phyloP scores from a whole-genome alignment of 2,888 invertebrate species.

The Petrophora chlorosata region DNA sequence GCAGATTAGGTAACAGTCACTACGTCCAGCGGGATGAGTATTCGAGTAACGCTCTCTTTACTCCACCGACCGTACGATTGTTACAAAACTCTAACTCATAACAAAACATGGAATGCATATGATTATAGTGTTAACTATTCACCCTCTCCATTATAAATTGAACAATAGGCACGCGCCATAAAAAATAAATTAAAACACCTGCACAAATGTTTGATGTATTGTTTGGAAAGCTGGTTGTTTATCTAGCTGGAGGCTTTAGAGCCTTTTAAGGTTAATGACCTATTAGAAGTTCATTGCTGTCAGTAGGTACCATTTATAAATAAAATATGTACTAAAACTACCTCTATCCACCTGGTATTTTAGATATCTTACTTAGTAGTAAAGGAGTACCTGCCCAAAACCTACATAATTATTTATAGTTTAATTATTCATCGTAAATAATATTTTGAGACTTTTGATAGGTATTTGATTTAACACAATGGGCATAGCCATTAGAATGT shows the following conservation, averaged over 20 bases:
- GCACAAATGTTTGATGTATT: slow-evolving; percentile 42
- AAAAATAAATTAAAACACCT: slow-evolving; percentile 41
- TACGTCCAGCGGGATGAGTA: slow-evolving; percentile 47
- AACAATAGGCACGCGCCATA: slow-evolving; percentile 25
- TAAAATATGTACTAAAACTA: too few relatives aligned
- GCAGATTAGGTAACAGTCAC: slow-evolving; percentile 12
- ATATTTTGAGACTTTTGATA: too few relatives aligned
- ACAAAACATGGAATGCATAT: slow-evolving; percentile 31
- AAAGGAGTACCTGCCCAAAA: too few relatives aligned
- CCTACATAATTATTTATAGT: too few relatives aligned
- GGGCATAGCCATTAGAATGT: too few relatives aligned
- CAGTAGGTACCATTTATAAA: too few relatives aligned
- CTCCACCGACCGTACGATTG: slow-evolving; percentile 46
- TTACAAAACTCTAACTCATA: slow-evolving; percentile 41
- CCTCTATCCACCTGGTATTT: too few relatives aligned
- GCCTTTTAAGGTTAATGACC: slow-evolving; percentile 42
- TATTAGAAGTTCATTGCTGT: slow-evolving; percentile 36
- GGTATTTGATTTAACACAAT: too few relatives aligned
- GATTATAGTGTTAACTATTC: slow-evolving; percentile 19
- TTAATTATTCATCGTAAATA: too few relatives aligned
- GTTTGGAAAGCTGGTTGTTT: slow-evolving; percentile 22
- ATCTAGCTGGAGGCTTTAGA: slow-evolving; percentile 39
- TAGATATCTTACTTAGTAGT: too few relatives aligned
- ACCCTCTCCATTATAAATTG: slow-evolving; percentile 29
- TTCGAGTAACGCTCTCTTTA: slow-evolving; percentile 51